phyloP scores from a whole-genome alignment of 1,140 invertebrate species.

The Nephotettix cincticeps region DNA sequence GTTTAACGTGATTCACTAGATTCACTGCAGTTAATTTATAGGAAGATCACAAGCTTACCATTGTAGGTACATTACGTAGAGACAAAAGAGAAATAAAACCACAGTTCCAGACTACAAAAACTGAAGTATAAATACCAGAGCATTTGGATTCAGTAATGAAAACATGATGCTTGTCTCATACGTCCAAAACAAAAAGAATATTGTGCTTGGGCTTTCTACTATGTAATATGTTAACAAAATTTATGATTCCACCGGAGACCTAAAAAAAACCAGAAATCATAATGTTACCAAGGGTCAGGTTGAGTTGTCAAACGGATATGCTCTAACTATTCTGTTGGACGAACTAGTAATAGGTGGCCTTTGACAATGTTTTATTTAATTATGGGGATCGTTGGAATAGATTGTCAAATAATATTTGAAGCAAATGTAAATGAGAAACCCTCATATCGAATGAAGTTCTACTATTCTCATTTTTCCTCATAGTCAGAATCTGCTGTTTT shows the following conservation, averaged over 20 bases:
- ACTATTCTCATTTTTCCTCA: no score
- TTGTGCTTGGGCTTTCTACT: background rate
- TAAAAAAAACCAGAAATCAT: no score
- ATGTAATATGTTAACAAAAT: constrained; percentile 9
- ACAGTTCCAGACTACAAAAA: constrained; percentile 36
- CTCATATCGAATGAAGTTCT: no score
- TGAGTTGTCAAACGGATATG: no score
- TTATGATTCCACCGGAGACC: constrained; percentile 4
- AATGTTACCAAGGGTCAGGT: no score
- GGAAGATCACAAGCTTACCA: constrained; percentile 40
- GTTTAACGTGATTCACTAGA: constrained; percentile 47
- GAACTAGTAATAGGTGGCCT: no score
- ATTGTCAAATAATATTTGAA: no score
- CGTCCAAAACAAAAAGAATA: background rate
- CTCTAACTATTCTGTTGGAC: no score
- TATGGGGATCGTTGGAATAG: no score
- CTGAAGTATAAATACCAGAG: background rate
- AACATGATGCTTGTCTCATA: background rate
- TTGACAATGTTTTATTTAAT: no score
- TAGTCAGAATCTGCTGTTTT: no score
- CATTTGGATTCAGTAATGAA: background rate
- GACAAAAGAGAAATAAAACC: constrained; percentile 37
- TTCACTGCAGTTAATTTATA: constrained; percentile 42
- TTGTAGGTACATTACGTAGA: constrained; percentile 39
- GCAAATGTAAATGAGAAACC: no score